Base-by-base conservation (phyloP, 2,797 vertebrate genomes). In the Enteromius trimaculatus region DNA sequence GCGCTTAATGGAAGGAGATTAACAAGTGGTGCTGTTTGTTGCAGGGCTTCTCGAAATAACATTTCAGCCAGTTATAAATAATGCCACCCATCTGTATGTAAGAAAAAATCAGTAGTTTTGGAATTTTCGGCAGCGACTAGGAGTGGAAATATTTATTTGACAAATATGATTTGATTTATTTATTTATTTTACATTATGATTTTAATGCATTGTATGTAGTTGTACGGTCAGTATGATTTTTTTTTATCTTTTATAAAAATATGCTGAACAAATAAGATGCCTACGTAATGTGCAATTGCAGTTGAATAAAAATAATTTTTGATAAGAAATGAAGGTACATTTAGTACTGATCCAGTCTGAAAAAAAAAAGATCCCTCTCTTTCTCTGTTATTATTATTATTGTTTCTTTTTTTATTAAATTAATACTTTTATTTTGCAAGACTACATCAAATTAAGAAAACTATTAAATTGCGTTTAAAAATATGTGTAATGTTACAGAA, bases 21-120 rank as follows among this genome's bases (percentile, higher is more conserved):
- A 82, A n/a, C 60, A 66, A 26, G 34, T 51, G 70, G 47, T 51
- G 47, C 62, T 26, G n/a, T 53, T 76, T 68, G 71, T 23, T 82
- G 62, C 49, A 68, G 31, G 14, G n/a, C n/a, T 6, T 65, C 10
- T 65, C 17, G 0, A 44, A 64, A 58, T 70, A 62, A 10, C 53
- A 49, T 81, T 62, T 58, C 3, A 1, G 17, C 42, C 21, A 26
- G 16, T 53, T 34, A 1, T 37, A 47, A 31, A 64, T 39, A 47
- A 64, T 23, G 7, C 34, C 9, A 14, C 16, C 13, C 0, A 4
- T 1, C 13, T 75, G 14, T 26, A 44, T 44, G 21, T 71, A 23
- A 21, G 3, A 44, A 29, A 4, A 23, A 60, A 10, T 71, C 13
- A 34, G 42, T 34, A 23, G n/a, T 81, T 81, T 29, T 17, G 49